A percentile compares a stretch with the other conserved stretches of the same genome.
Evolutionary conservation across 2,888 invertebrate genomes (phyloP).

Genomic region (Heliconius aoede): DNA sequence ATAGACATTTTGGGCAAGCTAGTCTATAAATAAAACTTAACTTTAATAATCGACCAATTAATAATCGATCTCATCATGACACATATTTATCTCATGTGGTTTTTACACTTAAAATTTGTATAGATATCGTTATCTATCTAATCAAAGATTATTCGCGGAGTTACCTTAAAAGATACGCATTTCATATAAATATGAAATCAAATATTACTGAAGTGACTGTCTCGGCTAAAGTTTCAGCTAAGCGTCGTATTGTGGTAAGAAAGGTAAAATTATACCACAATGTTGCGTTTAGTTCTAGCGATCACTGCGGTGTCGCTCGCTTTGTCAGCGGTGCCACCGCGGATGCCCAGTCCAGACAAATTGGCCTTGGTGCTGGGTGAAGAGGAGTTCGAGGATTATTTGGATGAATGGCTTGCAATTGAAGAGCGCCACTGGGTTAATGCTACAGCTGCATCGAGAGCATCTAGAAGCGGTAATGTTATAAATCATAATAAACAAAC

Average conservation of each 20-base stretch:
- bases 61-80: background rate
- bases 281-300: constrained; percentile 44
- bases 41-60: background rate
- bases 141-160: background rate
- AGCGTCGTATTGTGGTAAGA: background rate
- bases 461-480: constrained; percentile 60
- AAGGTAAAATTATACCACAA: constrained; percentile 20
- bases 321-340: constrained; percentile 51
- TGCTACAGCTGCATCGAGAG: constrained; percentile 45
- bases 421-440: constrained; percentile 63
- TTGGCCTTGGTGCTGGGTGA: constrained; percentile 69
- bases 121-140: constrained; percentile 13
- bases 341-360: constrained; percentile 66
- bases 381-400: constrained; percentile 77
- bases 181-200: constrained; percentile 39
- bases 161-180: constrained; percentile 34
- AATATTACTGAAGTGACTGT: background rate
- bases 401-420: constrained; percentile 69
- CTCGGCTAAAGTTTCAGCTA: background rate
- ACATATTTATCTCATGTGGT: constrained; percentile 4
- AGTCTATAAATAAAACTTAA: background rate
- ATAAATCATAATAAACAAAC: background rate
- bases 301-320: constrained; percentile 54
- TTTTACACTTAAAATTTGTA: constrained; percentile 6
- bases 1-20: background rate